Evolutionary conservation across 2,888 invertebrate species (phyloP), one percentile per base, ranked within the genome.

Genomic region (Archips crataeganus): DNA sequence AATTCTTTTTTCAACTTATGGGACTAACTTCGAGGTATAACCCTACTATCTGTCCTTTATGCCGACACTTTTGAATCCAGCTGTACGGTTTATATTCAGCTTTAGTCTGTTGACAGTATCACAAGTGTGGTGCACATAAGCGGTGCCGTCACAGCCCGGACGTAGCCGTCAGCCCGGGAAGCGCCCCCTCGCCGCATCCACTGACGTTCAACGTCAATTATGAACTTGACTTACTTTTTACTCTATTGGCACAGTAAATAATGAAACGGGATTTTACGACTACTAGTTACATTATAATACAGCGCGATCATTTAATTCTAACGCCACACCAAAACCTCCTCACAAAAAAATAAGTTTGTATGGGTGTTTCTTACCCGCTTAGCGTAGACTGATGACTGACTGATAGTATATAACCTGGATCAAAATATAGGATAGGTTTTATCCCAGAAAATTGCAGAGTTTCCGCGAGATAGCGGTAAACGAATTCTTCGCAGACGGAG

Each of bases 201-300:
- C 71, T 81, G 87, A 84, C 86, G 89, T 87, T 87, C 86, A 84
- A 85, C 85, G 83, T 81, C 87, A 85, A 86, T 89, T 87, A 83
- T 83, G 85, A 89, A 87, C 87, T 87, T 87, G 84, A 79, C 85
- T 84, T 79, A 85, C 82, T 82, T 85, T 81, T 82, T 84, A 78
- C 81, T 75, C 63, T 64, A 79, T 79, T 75, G 75, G 32, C 3
- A 15, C 8, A 49, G 54, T 9, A 23, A 8, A 3, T 32, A 32
- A 11, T 11, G 57, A 32, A 57, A 57, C 32, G 57, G 32, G 57
- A 57, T 23, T 13, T 32, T 15, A 15, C 15, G 51, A 51, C 15
- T 51, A 51, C n/a, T 62, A 36, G 3, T 36, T 36, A 36, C 23
- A 23, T 23, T 23, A 23, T 1, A 23, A 23, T 54, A 23, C 10